Percentiles rank a stretch among this genome's conserved stretches.
phyloP scores from a whole-genome alignment of 92 coral and sea anemone species.

The Anthopleura xanthogrammica region DNA sequence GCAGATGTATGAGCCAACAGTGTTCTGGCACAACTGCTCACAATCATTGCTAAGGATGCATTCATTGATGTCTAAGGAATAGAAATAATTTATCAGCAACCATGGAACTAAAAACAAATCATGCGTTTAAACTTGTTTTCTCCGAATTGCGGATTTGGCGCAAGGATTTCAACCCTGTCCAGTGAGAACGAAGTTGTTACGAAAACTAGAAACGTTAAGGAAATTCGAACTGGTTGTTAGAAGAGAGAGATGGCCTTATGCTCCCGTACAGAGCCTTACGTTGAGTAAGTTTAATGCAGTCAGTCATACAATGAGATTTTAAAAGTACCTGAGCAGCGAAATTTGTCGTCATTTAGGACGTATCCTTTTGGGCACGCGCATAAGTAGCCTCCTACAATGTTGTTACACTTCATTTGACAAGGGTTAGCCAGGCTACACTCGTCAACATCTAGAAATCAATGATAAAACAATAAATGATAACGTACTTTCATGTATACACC shows the following conservation, averaged over 20 bases:
- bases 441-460: conserved; percentile 15
- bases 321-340: conserved; percentile 22
- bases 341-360: conserved; percentile 11
- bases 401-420: conserved; percentile 33
- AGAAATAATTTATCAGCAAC: background rate
- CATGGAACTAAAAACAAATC: background rate
- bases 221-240: too few species aligned
- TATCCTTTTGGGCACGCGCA: conserved; percentile 35
- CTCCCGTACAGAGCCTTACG: too few species aligned
- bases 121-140: too few species aligned
- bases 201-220: background rate
- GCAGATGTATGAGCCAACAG: conserved; percentile 38
- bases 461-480: background rate
- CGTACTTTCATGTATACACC: too few species aligned
- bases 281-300: too few species aligned
- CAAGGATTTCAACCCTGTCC: too few species aligned
- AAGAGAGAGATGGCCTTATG: too few species aligned
- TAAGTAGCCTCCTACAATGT: conserved; percentile 22
- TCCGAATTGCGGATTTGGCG: too few species aligned
- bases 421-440: conserved; percentile 21
- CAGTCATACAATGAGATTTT: too few species aligned
- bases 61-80: conserved; percentile 32
- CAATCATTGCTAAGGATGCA: conserved; percentile 11
- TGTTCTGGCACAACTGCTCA: conserved; percentile 41
- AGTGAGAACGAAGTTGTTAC: background rate